Percentiles rank a stretch among this genome's conserved stretches.
phyloP scores from a whole-genome alignment of 2,888 invertebrate species.

The Cryptocephalus primarius region DNA sequence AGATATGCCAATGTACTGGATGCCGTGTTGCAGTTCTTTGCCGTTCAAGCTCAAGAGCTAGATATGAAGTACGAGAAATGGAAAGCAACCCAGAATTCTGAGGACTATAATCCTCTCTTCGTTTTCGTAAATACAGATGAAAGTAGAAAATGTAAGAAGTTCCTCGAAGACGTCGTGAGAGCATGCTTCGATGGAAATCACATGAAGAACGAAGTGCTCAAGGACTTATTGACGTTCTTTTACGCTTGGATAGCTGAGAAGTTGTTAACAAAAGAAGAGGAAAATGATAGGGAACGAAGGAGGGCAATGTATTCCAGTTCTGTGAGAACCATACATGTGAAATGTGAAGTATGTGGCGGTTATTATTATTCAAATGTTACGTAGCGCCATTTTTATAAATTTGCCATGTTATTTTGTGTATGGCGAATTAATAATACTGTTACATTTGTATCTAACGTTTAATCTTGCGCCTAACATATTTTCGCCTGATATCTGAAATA shows the following conservation, averaged over 20 bases:
- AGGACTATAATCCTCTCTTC: constrained; percentile 12
- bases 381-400: too few relatives aligned
- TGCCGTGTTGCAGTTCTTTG: constrained; percentile 9
- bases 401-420: too few relatives aligned
- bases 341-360: neutral
- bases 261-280: neutral
- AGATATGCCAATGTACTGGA: constrained; percentile 3
- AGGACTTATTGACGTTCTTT: neutral
- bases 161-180: neutral
- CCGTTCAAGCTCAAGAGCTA: constrained; percentile 9
- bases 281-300: neutral
- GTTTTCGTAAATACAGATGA: constrained; percentile 9
- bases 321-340: neutral
- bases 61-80: constrained; percentile 13
- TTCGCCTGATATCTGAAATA: too few relatives aligned
- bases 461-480: too few relatives aligned
- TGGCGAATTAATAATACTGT: too few relatives aligned
- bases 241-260: neutral
- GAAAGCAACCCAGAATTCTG: constrained; percentile 9
- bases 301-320: neutral
- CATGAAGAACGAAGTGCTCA: neutral
- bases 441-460: too few relatives aligned
- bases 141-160: constrained; percentile 4
- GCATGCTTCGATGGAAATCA: neutral
- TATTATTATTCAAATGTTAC: neutral